Base-by-base conservation (phyloP, 2,888 invertebrate species). In the Dilophus febrilis region DNA sequence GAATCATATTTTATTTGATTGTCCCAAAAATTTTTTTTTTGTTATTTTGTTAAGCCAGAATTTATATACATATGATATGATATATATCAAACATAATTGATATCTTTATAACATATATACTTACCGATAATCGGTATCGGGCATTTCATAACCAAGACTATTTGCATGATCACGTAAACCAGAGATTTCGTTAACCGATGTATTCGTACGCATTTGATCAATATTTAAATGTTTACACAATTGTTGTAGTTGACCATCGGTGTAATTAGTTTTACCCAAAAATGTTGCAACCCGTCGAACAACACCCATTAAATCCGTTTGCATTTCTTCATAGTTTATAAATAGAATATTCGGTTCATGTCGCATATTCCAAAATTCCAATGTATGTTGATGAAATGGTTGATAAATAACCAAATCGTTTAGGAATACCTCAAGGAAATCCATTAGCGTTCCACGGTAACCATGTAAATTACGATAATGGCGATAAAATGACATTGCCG, bases 401-500 rank as follows among this genome's bases (percentile, higher is more conserved):
- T 29, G 14, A 19, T 38, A 40, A 10, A 35, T 17, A 4, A 38
- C 12, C 10, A 22, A 17, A 28, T 35, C 40, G 10, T 26, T 40
- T 17, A 43, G 14, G 30, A 45, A 43, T n/a, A 39, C 8, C 4
- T 22, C 22, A 4, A 8, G 4, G 8, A 22, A 22, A 22, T 22
- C 22, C 8, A 22, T 6, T n/a, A 40, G 30, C 4, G 35, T 35
- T 3, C 40, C 42, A n/a, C 26, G 13, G 30, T 37, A 43, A 10
- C 35, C 38, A 19, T 43, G 27, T 3, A 41, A 18, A 16, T 35
- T 16, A 12, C 27, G 16, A 33, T 35, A 35, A 35, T 43, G 68
- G 54, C 81, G 74, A 51, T 75, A 85, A 56, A 71, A 83, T 0
- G 84, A 84, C 1, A 83, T 77, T 1, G 71, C 73, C 0, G 80